Conservation (phyloP, 1,140 invertebrate genomes). For the Drosophila teissieri region DNA sequence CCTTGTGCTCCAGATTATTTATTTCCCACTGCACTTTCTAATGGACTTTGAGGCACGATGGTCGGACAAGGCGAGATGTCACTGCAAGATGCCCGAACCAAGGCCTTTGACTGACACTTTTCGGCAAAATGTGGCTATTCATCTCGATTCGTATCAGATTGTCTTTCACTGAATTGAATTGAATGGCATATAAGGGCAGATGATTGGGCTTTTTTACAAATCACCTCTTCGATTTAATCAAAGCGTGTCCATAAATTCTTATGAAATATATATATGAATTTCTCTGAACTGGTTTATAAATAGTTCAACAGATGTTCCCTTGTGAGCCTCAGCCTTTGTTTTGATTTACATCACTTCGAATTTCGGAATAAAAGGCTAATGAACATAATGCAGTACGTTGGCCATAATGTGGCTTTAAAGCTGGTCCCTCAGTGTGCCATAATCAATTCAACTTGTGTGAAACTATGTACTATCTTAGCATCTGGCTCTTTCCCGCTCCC, state of each 20-base stretch:
- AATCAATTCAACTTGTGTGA: neutral
- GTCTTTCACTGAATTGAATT: neutral
- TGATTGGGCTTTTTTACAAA: constrained; percentile 4
- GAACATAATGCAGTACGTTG: no score
- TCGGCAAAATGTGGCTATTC: constrained; percentile 14
- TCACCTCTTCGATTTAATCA: neutral
- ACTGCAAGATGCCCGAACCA: constrained; percentile 25
- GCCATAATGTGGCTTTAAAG: neutral
- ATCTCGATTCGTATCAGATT: constrained; percentile 7
- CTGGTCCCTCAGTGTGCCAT: neutral
- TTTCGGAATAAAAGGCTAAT: no score
- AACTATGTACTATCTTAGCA: neutral
- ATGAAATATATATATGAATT: no score
- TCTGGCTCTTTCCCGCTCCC: neutral
- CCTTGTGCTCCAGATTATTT: constrained; percentile 27
- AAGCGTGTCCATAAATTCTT: no score
- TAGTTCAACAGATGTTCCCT: no score
- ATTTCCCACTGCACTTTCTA: constrained; percentile 34
- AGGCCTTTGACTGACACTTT: constrained; percentile 12
- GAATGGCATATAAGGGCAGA: neutral
- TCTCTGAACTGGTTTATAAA: no score
- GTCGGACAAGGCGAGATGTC: constrained; percentile 18
- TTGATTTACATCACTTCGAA: no score
- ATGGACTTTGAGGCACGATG: constrained; percentile 18
- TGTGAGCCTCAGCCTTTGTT: no score